Evolutionary conservation across 1,140 invertebrate genomes (phyloP), one percentile per base, ranked within the genome.

Genomic region (Penaeus chinensis): DNA sequence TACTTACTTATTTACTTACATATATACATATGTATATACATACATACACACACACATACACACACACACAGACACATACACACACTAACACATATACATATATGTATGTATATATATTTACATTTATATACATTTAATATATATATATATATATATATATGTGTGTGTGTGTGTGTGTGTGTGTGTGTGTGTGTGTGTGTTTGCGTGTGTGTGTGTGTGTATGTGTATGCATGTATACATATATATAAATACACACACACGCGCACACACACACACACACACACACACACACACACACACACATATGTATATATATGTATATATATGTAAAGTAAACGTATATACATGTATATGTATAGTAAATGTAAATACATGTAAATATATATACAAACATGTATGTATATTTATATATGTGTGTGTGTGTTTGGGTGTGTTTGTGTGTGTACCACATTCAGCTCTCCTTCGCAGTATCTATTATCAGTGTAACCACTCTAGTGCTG

Each of bases 111-210:
- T n/a, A 69, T n/a, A 69, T n/a, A 22, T 16, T 11, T 69, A 22
- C 11, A 69, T n/a, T 0, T 16, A 69, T n/a, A 22, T 24, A n/a
- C 24, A 20, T 60, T 11, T 54, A 65, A 4, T 54, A 22, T n/a
- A 37, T 82, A 37, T 32, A 63, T 82, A 63, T 27, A 74, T 74
- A 37, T 27, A 24, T 74, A 13, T 66, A 54, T 83, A 65, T 83
- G 18, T 69, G 42, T 83, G 22, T n/a, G 18, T 82, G 20, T 47
- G 19, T 20, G 19, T 60, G 1, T 60, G 18, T 47, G 11, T 80
- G 24, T 80, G 8, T 61, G 0, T 61, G 20, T 19, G 11, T 76
- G 19, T 76, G 5, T 76, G 4, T 37, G 19, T 27, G 11, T 76
- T 0, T 76, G 4, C 10, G 27, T 76, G 19, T 76, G 16, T 79